Base-by-base conservation (phyloP, 1,140 invertebrate species). In the Cyphomyrmex costatus region DNA sequence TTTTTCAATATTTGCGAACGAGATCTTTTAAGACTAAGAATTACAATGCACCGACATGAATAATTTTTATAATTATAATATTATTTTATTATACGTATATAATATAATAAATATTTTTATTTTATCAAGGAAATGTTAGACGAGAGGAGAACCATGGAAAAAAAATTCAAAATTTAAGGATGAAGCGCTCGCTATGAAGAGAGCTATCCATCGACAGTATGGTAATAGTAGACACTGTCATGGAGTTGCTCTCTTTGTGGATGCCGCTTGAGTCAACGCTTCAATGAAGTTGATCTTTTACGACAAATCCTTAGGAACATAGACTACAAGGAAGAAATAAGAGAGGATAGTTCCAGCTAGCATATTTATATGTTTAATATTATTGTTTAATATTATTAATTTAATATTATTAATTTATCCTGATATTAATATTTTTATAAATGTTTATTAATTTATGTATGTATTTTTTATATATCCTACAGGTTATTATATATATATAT, bases 131-230 rank as follows among this genome's bases (percentile, higher is more conserved):
- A 27, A 78, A 42, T 30, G 27, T 73, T 21, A 21, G 42, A 84
- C 49, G n/a, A n/a, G 5, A 0, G 3, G 60, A 46, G 12, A 49
- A 49, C 14, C 4, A 3, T 49, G 46, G 5, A 49, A 68, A 36
- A 49, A 51, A 58, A 19, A 42, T 46, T 27, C 19, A 21, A 30
- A 49, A 70, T 46, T 19, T 30, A 10, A 53, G 79, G 53, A 24
- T 85, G 76, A 94, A 95, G 95, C 94, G 94, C 90, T 94, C 90
- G 95, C 96, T 96, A 96, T 96, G 94, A 96, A 96, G 96, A 96
- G 96, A 96, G 96, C 96, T 96, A 96, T 96, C 96, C 96, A 96
- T 96, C 95, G 96, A 96, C 96, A 96, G 96, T 96, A 96, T 96
- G 96, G 96, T 95, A 94, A 94, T 93, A 89, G 92, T 93, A 94